Conservation (phyloP, 1,140 invertebrate species). For the Neodiprion virginianus region DNA sequence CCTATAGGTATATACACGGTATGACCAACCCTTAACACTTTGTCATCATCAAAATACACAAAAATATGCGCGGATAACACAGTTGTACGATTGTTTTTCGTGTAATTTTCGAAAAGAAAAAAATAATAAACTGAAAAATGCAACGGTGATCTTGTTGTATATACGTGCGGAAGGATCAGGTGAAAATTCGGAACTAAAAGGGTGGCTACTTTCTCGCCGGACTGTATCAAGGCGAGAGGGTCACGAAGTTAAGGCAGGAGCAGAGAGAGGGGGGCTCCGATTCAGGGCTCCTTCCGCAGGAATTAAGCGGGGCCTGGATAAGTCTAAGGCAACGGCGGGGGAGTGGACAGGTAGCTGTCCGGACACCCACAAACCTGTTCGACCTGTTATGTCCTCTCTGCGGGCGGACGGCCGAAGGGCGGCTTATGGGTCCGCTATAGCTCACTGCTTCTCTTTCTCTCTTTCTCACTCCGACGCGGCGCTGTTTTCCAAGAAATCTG, state of each 20-base stretch:
- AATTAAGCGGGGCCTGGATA: constrained; percentile 28
- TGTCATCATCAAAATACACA: too few relatives aligned
- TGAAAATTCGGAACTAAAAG: constrained; percentile 8
- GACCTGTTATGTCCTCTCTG: constrained; percentile 53
- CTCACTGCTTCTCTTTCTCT: constrained; percentile 8
- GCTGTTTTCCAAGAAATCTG: constrained; percentile 6
- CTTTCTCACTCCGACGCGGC: background rate
- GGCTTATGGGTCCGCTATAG: constrained; percentile 28
- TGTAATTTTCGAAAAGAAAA: too few relatives aligned
- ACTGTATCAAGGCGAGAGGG: constrained; percentile 10
- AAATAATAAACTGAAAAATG: too few relatives aligned
- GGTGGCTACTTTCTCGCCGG: constrained; percentile 4
- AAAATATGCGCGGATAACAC: too few relatives aligned
- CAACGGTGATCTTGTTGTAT: too few relatives aligned
- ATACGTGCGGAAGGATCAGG: constrained; percentile 7
- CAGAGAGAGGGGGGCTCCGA: background rate
- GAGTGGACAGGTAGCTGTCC: constrained; percentile 54
- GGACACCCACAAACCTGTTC: constrained; percentile 61
- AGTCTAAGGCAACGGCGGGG: constrained; percentile 24
- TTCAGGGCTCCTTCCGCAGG: constrained; percentile 42
- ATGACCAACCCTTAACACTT: too few relatives aligned
- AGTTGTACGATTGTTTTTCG: too few relatives aligned
- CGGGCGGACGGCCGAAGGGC: constrained; percentile 32
- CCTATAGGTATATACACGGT: too few relatives aligned
- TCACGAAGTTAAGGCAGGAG: constrained; percentile 8